Conservation (phyloP, 1,140 invertebrate species). For the Protaetia brevitarsis region DNA sequence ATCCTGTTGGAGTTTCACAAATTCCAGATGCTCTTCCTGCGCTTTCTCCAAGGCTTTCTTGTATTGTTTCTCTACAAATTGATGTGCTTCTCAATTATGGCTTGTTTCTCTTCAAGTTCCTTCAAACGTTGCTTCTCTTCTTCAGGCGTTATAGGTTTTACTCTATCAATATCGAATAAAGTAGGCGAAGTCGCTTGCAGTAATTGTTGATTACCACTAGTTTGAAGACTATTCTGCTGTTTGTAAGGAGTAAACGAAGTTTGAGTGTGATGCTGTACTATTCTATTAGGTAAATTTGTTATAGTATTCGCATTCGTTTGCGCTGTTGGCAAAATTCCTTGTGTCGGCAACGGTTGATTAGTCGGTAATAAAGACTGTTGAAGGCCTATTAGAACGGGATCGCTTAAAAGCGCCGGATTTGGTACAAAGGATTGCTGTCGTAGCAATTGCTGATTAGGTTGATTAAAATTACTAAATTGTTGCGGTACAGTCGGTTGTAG, state of each 20-base stretch:
- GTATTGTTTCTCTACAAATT: conserved; percentile 66
- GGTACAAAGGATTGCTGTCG: not conserved
- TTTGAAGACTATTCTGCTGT: conserved; percentile 32
- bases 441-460: not conserved
- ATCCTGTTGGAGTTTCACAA: conserved; percentile 56
- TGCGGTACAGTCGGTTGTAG: conserved; percentile 36
- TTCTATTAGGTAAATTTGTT: conserved; percentile 18
- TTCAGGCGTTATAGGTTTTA: conserved; percentile 46
- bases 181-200: not conserved
- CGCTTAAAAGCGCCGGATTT: conserved; percentile 6
- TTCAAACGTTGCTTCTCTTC: conserved; percentile 61
- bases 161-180: not conserved
- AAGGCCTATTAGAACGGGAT: not conserved
- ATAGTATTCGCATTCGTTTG: conserved; percentile 2
- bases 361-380: conserved; percentile 26
- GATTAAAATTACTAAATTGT: not conserved
- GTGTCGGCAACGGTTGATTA: conserved; percentile 21
- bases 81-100: conserved; percentile 66
- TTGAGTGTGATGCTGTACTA: conserved; percentile 46
- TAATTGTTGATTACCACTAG: conserved; percentile 19
- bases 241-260: conserved; percentile 45
- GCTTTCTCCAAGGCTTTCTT: conserved; percentile 66
- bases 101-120: conserved; percentile 59
- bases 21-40: conserved; percentile 61
- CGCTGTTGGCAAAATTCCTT: conserved; percentile 4